Percentiles rank a stretch among this genome's conserved stretches.
Conservation (phyloP, 1,140 invertebrate species). For the Forficula auricularia region DNA sequence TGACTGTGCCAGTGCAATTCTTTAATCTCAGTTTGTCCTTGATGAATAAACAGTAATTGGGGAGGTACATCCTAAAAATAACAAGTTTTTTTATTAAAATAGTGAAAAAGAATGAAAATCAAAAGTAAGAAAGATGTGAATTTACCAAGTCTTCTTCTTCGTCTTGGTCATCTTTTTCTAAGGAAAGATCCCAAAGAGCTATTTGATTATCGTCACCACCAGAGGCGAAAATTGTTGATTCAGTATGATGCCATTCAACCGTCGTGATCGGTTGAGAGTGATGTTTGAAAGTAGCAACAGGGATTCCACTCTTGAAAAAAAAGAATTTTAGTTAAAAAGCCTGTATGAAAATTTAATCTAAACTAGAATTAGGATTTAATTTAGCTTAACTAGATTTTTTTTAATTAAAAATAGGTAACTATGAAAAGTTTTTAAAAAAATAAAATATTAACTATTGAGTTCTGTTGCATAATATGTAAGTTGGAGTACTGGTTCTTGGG, state of each 20-base stretch:
- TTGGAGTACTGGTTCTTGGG: too few species aligned
- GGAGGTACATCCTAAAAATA: constrained; percentile 60
- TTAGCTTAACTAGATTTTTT: too few species aligned
- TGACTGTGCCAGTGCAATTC: constrained; percentile 98
- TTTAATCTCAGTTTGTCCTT: constrained; percentile 95
- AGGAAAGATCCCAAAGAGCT: constrained; percentile 90
- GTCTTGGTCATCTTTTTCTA: constrained; percentile 60
- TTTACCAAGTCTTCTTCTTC: constrained; percentile 39
- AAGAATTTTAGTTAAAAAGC: constrained; percentile 3
- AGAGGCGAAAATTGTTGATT: constrained; percentile 82
- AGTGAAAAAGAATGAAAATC: neutral
- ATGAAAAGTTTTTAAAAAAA: too few species aligned
- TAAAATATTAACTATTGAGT: too few species aligned
- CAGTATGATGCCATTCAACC: constrained; percentile 90
- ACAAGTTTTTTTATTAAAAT: constrained; percentile 8
- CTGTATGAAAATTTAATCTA: constrained; percentile 1
- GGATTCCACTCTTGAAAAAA: constrained; percentile 33
- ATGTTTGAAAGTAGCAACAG: constrained; percentile 85
- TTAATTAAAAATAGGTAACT: too few species aligned
- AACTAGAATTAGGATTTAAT: neutral
- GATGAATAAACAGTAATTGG: constrained; percentile 93
- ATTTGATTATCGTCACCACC: constrained; percentile 90
- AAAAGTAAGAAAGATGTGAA: constrained; percentile 5
- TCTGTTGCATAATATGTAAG: too few species aligned
- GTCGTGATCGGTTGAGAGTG: constrained; percentile 85